A percentile compares a stretch with the other conserved stretches of the same genome.
Conservation (phyloP, 2,888 invertebrate species). For the Hipparchia sbordonii region DNA sequence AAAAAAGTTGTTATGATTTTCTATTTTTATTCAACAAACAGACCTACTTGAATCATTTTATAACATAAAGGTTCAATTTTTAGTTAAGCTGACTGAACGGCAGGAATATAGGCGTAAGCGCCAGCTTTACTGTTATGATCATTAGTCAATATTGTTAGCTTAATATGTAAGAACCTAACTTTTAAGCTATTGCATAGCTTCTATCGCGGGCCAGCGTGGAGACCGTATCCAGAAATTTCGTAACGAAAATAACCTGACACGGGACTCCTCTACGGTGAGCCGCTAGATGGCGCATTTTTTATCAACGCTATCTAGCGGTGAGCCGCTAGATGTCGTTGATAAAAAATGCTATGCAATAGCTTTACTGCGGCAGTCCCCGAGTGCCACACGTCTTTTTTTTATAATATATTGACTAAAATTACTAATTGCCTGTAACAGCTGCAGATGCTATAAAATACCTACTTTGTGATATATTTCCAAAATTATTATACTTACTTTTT, state of each 20-base stretch:
- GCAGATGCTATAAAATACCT: slow-evolving; percentile 49
- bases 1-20: not conserved
- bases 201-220: too few relatives aligned
- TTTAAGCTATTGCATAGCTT: too few relatives aligned
- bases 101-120: not conserved
- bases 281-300: too few relatives aligned
- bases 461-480: slow-evolving; percentile 62
- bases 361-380: too few relatives aligned
- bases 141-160: slow-evolving; percentile 1
- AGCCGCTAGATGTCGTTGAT: too few relatives aligned
- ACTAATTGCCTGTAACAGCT: slow-evolving; percentile 18
- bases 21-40: not conserved
- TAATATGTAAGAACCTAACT: not conserved
- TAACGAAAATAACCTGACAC: too few relatives aligned
- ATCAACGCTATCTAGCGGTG: too few relatives aligned
- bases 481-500: slow-evolving; percentile 47
- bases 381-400: too few relatives aligned
- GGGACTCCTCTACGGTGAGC: too few relatives aligned
- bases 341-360: too few relatives aligned
- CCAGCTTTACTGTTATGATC: not conserved
- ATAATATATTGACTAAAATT: slow-evolving; percentile 18
- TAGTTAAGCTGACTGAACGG: not conserved
- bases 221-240: too few relatives aligned
- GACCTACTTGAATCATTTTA: not conserved
- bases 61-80: not conserved